Percentiles rank a stretch among this genome's conserved stretches.
Conservation (phyloP, 2,113 vertebrate genomes). For the Oryzias javanicus region DNA sequence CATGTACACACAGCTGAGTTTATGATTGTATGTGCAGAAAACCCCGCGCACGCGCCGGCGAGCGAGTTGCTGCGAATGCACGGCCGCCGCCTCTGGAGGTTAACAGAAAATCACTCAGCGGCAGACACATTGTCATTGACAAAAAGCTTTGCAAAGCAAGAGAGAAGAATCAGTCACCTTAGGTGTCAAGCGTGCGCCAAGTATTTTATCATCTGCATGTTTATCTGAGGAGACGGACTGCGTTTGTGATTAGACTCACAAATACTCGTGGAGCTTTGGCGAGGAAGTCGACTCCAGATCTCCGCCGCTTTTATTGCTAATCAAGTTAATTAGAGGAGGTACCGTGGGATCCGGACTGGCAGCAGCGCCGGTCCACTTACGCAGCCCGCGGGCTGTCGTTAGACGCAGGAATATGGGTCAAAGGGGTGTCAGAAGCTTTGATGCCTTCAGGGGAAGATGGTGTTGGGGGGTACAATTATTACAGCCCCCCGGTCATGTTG, state of each 20-base stretch:
- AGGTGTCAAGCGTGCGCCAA: slow-evolving; percentile 56
- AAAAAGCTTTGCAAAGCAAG: slow-evolving; percentile 51
- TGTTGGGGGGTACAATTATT: not conserved
- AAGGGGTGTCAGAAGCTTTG: slow-evolving; percentile 30
- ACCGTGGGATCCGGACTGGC: slow-evolving; percentile 50
- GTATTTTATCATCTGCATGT: slow-evolving; percentile 73
- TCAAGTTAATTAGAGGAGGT: slow-evolving; percentile 68
- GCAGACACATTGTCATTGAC: slow-evolving; percentile 64
- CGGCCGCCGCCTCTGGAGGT: slow-evolving; percentile 59
- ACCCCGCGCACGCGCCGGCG: slow-evolving; percentile 16
- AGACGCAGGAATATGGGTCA: slow-evolving; percentile 52
- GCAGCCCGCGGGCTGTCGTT: slow-evolving; percentile 40
- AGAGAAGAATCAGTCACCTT: slow-evolving; percentile 53
- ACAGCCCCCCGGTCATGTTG: not conserved
- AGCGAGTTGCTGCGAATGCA: slow-evolving; percentile 52
- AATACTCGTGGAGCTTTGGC: slow-evolving; percentile 32
- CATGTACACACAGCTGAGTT: slow-evolving; percentile 16
- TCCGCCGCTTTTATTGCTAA: slow-evolving; percentile 55
- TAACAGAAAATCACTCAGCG: slow-evolving; percentile 61
- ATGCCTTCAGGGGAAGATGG: slow-evolving; percentile 4
- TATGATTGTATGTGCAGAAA: slow-evolving; percentile 20
- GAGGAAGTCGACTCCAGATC: slow-evolving; percentile 40
- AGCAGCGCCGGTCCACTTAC: slow-evolving; percentile 50
- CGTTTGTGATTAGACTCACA: slow-evolving; percentile 59
- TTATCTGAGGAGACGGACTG: slow-evolving; percentile 69